Base-by-base conservation (phyloP, 2,113 vertebrate species). In the Carollia perspicillata region DNA sequence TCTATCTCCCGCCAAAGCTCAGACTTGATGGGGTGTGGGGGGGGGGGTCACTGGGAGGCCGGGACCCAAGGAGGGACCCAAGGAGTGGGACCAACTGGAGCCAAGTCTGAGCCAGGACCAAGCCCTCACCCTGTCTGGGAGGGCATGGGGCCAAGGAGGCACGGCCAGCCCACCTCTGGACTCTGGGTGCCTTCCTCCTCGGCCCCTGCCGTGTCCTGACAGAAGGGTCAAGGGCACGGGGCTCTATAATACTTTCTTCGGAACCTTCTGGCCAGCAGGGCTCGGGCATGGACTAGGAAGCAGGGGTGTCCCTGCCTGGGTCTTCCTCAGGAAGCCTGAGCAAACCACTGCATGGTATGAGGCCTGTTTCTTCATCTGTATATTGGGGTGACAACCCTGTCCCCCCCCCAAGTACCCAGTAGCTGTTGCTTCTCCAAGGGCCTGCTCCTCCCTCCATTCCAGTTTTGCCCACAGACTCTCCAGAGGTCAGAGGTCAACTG, bases 401-500 rank as follows among this genome's bases (percentile, higher is more conserved):
- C 26, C 58, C 58, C 58, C 58, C 85, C 20, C 74, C 42, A 37
- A 44, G 28, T 28, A 74, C 22, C 33, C 37, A 10, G 44, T 37
- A 60, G 37, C 60, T 65, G 35, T 42, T 18, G 77, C 77, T 53
- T 6, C 33, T 71, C 92, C 16, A 20, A 20, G 8, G 28, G 44
- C 28, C 37, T 85, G 77, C 60, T 79, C 55, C 63, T 95, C 72
- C 80, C 69, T 95, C 30, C 16, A 26, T 63, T 69, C 78, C 35
- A 68, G 18, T n/a, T 60, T 88, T 77, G 63, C n/a, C 22, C 22
- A 4, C 17, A 65, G 84, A 74, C 40, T 66, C 53, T 37, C 80
- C 81, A 65, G 71, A 88, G 88, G 72, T 81, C 53, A 33, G 88
- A 96, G 72, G 88, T 63, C 94, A 85, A 77, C 72, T 35, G 37